Evolutionary conservation across 2,888 invertebrate genomes (phyloP), one percentile per base, ranked within the genome.

Genomic region (Crocallis elinguaria): DNA sequence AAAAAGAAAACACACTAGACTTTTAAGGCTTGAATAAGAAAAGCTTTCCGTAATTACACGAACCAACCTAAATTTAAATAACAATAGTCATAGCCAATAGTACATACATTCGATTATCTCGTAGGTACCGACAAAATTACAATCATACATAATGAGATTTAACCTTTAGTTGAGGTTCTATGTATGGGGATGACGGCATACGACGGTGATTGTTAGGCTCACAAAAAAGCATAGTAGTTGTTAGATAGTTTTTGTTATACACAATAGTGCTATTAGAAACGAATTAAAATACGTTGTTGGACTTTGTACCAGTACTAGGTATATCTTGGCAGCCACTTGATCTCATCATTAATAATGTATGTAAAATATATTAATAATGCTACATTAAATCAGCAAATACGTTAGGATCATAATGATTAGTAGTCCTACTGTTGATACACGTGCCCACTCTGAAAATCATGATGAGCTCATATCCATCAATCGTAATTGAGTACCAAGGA

Each of bases 181-280:
- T 53, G 50, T 46, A 41, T 35, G 36, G 33, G 42, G 50, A 69
- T 69, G 72, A 68, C 64, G 65, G 57, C 69, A 66, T 67, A 51
- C 57, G 42, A 66, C 57, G 42, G 65, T 63, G 57, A 67, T 64
- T 60, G 56, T 56, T 52, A 56, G 16, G 57, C 48, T 35, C 43
- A 57, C 57, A 69, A 70, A 71, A 72, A 69, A 56, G 32, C 48
- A 61, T 42, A 52, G 45, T 44, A 23, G 55, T 57, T 55, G 52
- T 62, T 62, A 54, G 30, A 37, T 49, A 59, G 32, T 57, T 62
- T 62, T 60, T 64, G 57, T 44, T 60, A 37, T 12, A 36, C 38
- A 60, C 60, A 66, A 64, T 61, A 46, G 49, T 38, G 65, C 59
- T 57, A 70, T 70, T 66, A 68, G 56, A 64, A 62, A 57, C 44